phyloP scores from a whole-genome alignment of 1,140 invertebrate genomes.

The Heterodera carotae region DNA sequence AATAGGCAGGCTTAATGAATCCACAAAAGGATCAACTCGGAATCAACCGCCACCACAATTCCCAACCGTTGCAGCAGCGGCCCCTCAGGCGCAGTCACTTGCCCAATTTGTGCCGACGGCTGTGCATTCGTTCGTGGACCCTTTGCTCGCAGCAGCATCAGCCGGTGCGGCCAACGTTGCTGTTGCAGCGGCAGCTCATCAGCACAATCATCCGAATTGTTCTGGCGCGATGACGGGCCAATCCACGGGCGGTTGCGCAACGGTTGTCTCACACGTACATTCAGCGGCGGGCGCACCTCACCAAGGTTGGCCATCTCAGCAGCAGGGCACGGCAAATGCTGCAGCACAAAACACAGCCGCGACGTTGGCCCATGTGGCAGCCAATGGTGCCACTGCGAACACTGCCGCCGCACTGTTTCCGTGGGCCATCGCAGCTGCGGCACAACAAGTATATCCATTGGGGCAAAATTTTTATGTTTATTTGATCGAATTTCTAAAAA shows the following conservation, averaged over 20 bases:
- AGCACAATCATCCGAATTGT: not conserved
- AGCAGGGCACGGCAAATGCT: constrained; percentile 11
- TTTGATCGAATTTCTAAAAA: not conserved
- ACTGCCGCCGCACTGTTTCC: constrained; percentile 16
- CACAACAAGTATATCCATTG: constrained; percentile 8
- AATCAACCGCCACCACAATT: constrained; percentile 5
- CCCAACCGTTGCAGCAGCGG: not conserved
- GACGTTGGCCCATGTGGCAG: constrained; percentile 3
- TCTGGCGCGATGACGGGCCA: not conserved
- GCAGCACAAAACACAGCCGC: constrained; percentile 17
- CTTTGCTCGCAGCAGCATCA: constrained; percentile 20
- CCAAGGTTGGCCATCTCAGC: constrained; percentile 11
- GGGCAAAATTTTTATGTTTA: too few relatives aligned
- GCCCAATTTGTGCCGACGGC: constrained; percentile 23
- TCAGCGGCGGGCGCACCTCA: not conserved
- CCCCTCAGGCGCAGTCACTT: constrained; percentile 10
- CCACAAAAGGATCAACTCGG: not conserved
- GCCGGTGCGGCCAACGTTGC: constrained; percentile 7
- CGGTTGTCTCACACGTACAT: not conserved
- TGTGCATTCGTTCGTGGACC: constrained; percentile 10
- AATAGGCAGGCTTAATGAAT: not conserved
- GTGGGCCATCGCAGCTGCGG: constrained; percentile 30
- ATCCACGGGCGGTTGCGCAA: not conserved
- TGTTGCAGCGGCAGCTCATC: not conserved
- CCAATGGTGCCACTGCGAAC: not conserved